Percentiles rank a stretch among this genome's conserved stretches.
Conservation (phyloP, 2,888 invertebrate species). For the Nycteola revayana region DNA sequence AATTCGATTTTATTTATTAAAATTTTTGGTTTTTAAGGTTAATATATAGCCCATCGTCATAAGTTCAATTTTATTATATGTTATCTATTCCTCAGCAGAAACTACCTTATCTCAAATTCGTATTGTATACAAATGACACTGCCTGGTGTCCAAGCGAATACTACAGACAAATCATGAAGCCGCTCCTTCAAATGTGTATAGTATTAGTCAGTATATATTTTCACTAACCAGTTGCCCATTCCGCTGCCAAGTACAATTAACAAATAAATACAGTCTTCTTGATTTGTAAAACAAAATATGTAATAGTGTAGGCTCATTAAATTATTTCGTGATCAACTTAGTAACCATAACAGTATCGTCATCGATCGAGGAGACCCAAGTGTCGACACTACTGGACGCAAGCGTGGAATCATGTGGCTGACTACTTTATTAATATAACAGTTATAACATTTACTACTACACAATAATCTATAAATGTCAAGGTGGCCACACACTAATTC, state of each 20-base stretch:
- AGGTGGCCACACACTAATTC: conserved; percentile 38
- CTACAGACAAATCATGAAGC: conserved; percentile 15
- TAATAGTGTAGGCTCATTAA: conserved; percentile 26
- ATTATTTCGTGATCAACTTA: conserved; percentile 26
- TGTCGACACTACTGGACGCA: conserved; percentile 57
- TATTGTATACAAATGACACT: conserved; percentile 27
- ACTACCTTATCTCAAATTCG: conserved; percentile 27
- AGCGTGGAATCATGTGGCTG: conserved; percentile 53
- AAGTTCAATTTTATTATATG: conserved; percentile 20
- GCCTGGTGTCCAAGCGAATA: conserved; percentile 21
- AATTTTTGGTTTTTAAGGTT: conserved; percentile 27
- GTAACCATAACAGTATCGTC: conserved; percentile 30
- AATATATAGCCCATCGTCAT: conserved; percentile 31
- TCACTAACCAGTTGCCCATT: conserved; percentile 34
- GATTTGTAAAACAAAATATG: conserved; percentile 33
- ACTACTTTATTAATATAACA: conserved; percentile 51
- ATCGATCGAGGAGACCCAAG: conserved; percentile 22
- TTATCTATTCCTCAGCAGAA: conserved; percentile 28
- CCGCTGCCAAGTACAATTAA: conserved; percentile 36
- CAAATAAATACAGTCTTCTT: conserved; percentile 50
- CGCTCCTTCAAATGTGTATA: conserved; percentile 12
- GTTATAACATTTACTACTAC: conserved; percentile 45
- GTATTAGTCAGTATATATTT: conserved; percentile 17
- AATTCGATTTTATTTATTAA: conserved; percentile 26
- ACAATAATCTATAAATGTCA: conserved; percentile 26